Evolutionary conservation across 2,113 vertebrate genomes (phyloP), one percentile per base, ranked within the genome.

Genomic region (Murina feae): DNA sequence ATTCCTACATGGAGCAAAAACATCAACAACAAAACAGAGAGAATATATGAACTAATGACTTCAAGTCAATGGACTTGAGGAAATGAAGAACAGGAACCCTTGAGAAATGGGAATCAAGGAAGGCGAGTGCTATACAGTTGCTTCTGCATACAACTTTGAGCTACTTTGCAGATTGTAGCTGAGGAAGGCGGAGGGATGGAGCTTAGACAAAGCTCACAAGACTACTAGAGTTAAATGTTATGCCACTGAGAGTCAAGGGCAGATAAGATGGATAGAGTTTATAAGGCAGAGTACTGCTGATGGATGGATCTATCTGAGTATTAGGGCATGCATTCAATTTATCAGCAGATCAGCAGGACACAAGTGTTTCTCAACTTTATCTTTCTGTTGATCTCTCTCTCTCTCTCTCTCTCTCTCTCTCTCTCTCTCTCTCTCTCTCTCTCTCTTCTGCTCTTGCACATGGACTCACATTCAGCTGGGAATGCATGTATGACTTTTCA

Each of bases 291-390:
- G 4, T 81, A 32, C 1, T 75, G 16, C 28, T 17, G 18, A 58
- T 25, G 23, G 28, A 23, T 28, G 23, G 28, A 23, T 28, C 42
- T 44, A 0, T 47, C 12, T 21, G 14, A 81, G 32, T 55, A 10
- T 9, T 72, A n/a, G 53, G 35, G 4, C 76, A 42, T 32, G 37
- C 7, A 51, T 9, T 39, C 20, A 12, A 5, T 35, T 12, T 42
- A 9, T 13, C 14, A 2, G 11, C 11, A 16, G 14, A 9, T 13
- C 14, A 2, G 11, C 11, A 16, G 14, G 13, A 17, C 6, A 23
- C 18, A 92, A 39, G 17, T 5, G 20, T 30, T 83, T 42, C 9
- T 3, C 11, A 11, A 18, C 1, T 72, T 30, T 39, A 3, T 78
- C 7, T 82, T n/a, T 69, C 23, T 63, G 14, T 25, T 63, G 23